phyloP scores from a whole-genome alignment of 2,113 vertebrate genomes.

The Epinephelus fuscoguttatus region DNA sequence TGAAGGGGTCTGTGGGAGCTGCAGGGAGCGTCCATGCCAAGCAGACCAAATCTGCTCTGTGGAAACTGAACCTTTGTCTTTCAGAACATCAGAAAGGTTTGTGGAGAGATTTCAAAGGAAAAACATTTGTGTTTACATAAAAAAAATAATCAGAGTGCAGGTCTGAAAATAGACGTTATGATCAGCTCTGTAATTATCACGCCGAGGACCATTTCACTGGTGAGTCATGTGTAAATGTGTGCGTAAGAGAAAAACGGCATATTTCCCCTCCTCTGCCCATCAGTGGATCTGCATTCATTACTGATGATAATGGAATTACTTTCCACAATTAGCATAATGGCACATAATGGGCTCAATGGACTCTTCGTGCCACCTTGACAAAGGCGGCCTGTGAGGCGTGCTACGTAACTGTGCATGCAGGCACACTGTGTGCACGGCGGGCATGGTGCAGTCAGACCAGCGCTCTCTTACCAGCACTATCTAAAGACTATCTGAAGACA shows the following conservation, averaged over 20 bases:
- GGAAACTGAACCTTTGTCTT: background rate
- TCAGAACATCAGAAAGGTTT: background rate
- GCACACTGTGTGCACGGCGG: constrained; percentile 33
- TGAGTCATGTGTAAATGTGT: constrained; percentile 59
- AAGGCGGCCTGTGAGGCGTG: constrained; percentile 56
- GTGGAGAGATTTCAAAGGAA: background rate
- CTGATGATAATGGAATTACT: constrained; percentile 65
- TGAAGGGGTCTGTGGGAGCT: constrained; percentile 30
- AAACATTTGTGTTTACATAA: background rate
- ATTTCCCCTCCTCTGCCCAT: constrained; percentile 18
- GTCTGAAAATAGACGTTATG: constrained; percentile 27
- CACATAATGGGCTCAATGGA: constrained; percentile 68
- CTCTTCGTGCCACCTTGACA: constrained; percentile 72
- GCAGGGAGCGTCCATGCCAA: constrained; percentile 7
- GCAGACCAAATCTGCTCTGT: background rate
- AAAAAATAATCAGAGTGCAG: background rate
- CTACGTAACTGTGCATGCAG: constrained; percentile 23
- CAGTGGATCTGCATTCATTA: constrained; percentile 65
- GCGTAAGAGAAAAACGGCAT: constrained; percentile 28
- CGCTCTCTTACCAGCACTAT: constrained; percentile 1
- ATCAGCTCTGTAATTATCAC: constrained; percentile 23
- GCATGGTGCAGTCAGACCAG: constrained; percentile 12
- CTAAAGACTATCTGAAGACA: background rate
- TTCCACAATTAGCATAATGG: constrained; percentile 76
- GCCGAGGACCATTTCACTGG: constrained; percentile 3